These are phyloP conservation scores for Python bivittatus DNA, from an alignment of 2,113 vertebrate species.

Conservation along the genomic window DNA sequence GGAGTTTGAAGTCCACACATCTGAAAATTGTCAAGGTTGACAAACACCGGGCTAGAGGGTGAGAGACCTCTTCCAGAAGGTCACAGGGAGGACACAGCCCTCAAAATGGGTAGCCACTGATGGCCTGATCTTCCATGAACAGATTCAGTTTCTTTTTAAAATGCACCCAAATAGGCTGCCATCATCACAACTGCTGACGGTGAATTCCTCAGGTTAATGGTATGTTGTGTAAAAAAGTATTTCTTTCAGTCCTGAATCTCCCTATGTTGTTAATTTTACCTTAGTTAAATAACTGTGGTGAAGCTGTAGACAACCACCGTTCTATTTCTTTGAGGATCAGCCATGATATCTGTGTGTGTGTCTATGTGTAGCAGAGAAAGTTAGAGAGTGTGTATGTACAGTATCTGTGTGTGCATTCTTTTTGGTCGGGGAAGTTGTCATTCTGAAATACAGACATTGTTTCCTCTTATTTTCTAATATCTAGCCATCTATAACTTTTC, in stretches of 20 bases:
- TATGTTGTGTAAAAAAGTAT: neutral
- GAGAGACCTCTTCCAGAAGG: neutral
- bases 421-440: conserved; percentile 41
- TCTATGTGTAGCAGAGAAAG: neutral
- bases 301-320: neutral
- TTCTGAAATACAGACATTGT: neutral
- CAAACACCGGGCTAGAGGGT: too few species aligned
- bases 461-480: conserved; percentile 36
- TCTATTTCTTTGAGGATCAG: neutral
- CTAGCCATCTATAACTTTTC: conserved; percentile 38
- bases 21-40: too few species aligned
- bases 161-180: neutral
- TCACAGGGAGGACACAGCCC: neutral
- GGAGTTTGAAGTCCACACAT: too few species aligned
- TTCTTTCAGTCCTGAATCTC: neutral
- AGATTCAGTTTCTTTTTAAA: neutral
- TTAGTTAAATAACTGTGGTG: neutral
- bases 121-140: neutral
- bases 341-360: neutral
- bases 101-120: neutral
- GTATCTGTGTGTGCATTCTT: neutral
- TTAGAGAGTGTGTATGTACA: neutral
- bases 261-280: conserved; percentile 28
- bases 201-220: neutral
- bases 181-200: neutral